These are phyloP conservation scores for Vicugna pacos DNA, from an alignment of 2,113 vertebrate genomes.

Conservation along the genomic window DNA sequence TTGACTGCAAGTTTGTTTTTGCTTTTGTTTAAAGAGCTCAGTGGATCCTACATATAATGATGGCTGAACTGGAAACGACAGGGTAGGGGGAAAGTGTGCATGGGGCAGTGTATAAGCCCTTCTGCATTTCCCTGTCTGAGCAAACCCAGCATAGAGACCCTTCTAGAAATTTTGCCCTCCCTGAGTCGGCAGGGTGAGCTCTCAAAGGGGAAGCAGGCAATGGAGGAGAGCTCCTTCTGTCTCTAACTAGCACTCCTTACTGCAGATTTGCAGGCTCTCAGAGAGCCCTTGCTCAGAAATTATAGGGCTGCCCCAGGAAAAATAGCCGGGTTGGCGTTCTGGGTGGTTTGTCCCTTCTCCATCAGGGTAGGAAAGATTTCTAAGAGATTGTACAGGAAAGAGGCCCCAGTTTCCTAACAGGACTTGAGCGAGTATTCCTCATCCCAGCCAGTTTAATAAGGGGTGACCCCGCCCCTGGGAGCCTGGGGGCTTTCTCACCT, in stretches of 20 bases:
- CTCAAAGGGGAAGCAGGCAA: not conserved
- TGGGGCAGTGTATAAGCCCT: accelerated
- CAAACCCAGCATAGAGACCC: not conserved
- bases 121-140: not conserved
- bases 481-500: not conserved
- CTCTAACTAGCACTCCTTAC: not conserved
- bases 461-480: slow-evolving; percentile 32
- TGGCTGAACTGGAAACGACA: accelerated
- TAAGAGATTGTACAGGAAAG: slow-evolving; percentile 63
- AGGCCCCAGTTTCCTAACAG: slow-evolving; percentile 65
- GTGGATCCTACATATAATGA: not conserved
- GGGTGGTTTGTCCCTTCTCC: not conserved
- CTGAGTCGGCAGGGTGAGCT: not conserved
- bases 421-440: slow-evolving; percentile 67
- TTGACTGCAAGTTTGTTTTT: not conserved
- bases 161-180: not conserved
- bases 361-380: slow-evolving; percentile 40
- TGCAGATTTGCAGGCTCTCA: not conserved
- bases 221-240: not conserved
- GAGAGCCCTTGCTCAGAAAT: slow-evolving; percentile 37
- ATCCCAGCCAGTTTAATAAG: slow-evolving; percentile 72
- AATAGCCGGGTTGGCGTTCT: slow-evolving; percentile 64
- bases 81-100: accelerated
- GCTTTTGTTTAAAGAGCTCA: not conserved
- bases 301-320: slow-evolving; percentile 15